Conservation (phyloP, 2,113 vertebrate genomes). For the Crotophaga sulcirostris region DNA sequence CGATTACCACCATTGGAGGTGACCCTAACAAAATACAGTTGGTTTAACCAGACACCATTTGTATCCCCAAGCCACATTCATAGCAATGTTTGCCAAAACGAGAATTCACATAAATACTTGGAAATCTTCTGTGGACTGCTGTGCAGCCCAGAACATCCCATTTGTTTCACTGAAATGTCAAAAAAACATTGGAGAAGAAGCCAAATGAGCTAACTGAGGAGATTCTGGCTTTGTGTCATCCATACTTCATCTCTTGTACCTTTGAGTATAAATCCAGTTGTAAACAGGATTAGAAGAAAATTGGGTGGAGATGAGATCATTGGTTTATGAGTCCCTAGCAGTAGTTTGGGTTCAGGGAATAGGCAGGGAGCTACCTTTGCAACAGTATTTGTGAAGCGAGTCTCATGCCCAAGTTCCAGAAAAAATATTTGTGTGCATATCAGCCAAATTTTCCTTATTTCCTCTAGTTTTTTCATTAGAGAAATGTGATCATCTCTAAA, state of each 20-base stretch:
- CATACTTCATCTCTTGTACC: not conserved
- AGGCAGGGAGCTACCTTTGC: not conserved
- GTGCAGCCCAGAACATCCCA: not conserved
- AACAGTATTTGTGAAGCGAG: fast-evolving
- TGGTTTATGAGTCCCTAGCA: not conserved
- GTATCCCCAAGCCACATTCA: not conserved
- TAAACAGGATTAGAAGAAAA: not conserved
- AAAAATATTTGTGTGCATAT: not conserved
- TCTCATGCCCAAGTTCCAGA: not conserved
- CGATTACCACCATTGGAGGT: constrained; percentile 1
- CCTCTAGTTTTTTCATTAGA: not conserved
- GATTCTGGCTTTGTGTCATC: not conserved
- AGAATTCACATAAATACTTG: not conserved
- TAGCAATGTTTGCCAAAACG: not conserved
- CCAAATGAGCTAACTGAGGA: not conserved
- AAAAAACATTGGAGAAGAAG: not conserved
- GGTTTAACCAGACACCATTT: not conserved
- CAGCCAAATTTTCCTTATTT: not conserved
- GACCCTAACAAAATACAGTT: constrained; percentile 27
- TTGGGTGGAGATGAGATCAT: not conserved
- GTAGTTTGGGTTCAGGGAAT: not conserved
- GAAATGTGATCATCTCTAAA: not conserved
- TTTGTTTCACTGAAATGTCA: constrained; percentile 24
- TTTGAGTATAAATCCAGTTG: not conserved
- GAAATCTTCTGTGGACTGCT: not conserved